These are phyloP conservation scores for Drosophila borealis DNA, from an alignment of 2,888 invertebrate species.

Conservation along the genomic window DNA sequence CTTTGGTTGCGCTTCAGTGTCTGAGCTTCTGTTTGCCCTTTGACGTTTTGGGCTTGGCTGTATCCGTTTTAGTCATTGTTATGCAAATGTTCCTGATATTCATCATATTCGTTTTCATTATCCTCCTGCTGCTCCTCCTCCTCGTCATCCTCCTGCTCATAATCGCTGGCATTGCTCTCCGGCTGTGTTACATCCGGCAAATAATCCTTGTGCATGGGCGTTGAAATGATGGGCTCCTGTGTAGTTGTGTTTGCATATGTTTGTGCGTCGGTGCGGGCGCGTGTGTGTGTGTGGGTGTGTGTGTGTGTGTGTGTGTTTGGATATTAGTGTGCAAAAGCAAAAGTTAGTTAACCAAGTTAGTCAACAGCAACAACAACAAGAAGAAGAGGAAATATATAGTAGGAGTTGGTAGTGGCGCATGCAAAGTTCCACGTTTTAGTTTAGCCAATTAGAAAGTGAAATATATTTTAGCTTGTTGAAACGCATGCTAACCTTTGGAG, in stretches of 20 bases:
- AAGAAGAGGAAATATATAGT: conserved; percentile 23
- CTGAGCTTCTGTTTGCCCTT: conserved; percentile 47
- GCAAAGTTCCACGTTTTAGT: conserved; percentile 53
- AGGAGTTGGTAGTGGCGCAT: conserved; percentile 45
- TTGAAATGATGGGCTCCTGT: conserved; percentile 85
- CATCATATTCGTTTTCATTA: conserved; percentile 88
- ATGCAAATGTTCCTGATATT: conserved; percentile 86
- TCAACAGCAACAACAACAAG: conserved; percentile 51
- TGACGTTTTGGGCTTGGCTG: conserved; percentile 27
- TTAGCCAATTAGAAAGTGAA: conserved; percentile 58
- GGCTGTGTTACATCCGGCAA: conserved; percentile 87
- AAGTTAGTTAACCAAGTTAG: conserved; percentile 80
- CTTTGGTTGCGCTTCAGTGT: conserved; percentile 58
- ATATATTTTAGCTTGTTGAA: conserved; percentile 30
- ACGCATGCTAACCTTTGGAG: conserved; percentile 89
- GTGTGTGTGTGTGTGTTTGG: conserved; percentile 28
- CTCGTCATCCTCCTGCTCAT: conserved; percentile 86
- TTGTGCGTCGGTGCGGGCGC: conserved; percentile 7
- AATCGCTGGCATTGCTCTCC: conserved; percentile 86
- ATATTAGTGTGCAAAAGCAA: conserved; percentile 72
- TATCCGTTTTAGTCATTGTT: conserved; percentile 82
- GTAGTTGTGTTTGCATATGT: conserved; percentile 28
- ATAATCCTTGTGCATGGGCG: conserved; percentile 86
- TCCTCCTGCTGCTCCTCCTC: conserved; percentile 88
- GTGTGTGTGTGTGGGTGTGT: conserved; percentile 25